A percentile compares a stretch with the other conserved stretches of the same genome.
phyloP scores from a whole-genome alignment of 2,113 vertebrate species.

The Pollachius pollachius region DNA sequence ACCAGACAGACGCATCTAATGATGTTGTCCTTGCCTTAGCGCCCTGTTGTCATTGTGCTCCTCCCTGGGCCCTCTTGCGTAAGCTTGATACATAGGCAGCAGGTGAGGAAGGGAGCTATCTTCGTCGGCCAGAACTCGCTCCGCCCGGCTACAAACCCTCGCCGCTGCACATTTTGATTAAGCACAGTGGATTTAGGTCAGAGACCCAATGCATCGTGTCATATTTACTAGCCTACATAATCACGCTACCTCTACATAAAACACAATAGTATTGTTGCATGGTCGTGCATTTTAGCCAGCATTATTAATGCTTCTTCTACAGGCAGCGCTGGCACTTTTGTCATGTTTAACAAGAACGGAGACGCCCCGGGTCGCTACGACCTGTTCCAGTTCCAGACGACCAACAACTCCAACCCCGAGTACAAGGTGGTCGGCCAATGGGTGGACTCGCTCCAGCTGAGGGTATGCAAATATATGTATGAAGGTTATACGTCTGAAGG shows the following conservation, averaged over 20 bases:
- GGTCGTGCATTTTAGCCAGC: no score
- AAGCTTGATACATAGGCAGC: conserved; percentile 41
- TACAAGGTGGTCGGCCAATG: conserved; percentile 70
- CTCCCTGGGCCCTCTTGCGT: neutral
- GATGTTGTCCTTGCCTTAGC: conserved; percentile 14
- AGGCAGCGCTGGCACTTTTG: conserved; percentile 71
- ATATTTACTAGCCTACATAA: no score
- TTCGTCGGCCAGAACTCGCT: conserved; percentile 33
- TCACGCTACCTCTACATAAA: neutral
- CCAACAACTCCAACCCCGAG: conserved; percentile 62
- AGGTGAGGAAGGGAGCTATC: conserved; percentile 28
- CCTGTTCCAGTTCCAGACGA: conserved; percentile 75
- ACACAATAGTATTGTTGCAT: no score
- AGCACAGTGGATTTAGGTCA: conserved; percentile 35
- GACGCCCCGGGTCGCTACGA: conserved; percentile 75
- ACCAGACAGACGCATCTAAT: neutral
- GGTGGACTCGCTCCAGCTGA: conserved; percentile 71
- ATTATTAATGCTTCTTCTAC: conserved; percentile 13
- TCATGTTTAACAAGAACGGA: conserved; percentile 72
- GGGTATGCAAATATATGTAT: conserved; percentile 38
- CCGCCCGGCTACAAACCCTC: neutral
- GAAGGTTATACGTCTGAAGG: neutral
- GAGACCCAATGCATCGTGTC: conserved; percentile 5
- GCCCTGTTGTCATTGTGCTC: conserved; percentile 3
- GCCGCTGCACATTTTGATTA: neutral